A percentile compares a stretch with the other conserved stretches of the same genome.
These are phyloP conservation scores for Sturnira hondurensis DNA, from an alignment of 2,113 vertebrate species.

Conservation along the genomic window DNA sequence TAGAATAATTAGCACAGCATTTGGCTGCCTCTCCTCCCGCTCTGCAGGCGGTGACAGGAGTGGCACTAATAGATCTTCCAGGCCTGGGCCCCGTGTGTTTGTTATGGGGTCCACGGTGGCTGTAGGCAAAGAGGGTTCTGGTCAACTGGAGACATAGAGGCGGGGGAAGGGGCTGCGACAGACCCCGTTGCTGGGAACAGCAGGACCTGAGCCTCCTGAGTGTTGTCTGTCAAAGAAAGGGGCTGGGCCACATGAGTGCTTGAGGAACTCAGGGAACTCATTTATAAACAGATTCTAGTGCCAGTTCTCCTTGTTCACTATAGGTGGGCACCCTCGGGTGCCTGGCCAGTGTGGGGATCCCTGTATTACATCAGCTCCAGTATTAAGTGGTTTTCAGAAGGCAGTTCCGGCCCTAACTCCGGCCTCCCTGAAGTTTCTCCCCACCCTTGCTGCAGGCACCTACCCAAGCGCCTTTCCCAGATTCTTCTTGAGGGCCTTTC, in stretches of 20 bases:
- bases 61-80: conserved; percentile 76
- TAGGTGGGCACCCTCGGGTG: neutral
- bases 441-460: neutral
- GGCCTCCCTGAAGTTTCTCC: neutral
- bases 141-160: neutral
- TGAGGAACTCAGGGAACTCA: neutral
- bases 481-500: too few relatives aligned
- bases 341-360: neutral
- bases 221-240: neutral
- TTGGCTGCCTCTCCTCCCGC: conserved; percentile 73
- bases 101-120: conserved; percentile 38
- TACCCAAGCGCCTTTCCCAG: neutral
- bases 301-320: neutral
- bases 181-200: neutral
- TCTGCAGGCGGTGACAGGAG: conserved; percentile 52
- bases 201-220: neutral
- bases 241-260: neutral
- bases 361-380: neutral
- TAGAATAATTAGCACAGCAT: conserved; percentile 76
- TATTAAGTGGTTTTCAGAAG: neutral
- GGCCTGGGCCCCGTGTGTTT: conserved; percentile 64
- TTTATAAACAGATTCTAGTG: neutral
- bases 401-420: neutral
- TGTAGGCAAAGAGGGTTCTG: conserved; percentile 20
- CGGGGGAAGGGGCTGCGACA: neutral